phyloP scores from a whole-genome alignment of 2,113 vertebrate genomes.

The Aspiorhynchus laticeps region DNA sequence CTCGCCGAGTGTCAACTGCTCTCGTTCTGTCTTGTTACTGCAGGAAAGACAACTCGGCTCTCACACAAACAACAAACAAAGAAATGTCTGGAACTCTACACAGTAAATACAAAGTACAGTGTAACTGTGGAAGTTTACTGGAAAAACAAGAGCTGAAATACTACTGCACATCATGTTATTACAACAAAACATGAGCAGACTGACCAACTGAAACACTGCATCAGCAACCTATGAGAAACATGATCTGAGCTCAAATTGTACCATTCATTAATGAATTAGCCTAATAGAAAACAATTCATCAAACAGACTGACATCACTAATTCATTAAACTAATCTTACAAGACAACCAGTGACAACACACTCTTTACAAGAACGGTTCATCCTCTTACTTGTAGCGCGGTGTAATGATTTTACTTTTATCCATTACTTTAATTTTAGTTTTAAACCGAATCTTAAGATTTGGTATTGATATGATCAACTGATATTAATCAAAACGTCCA shows the following conservation, averaged over 20 bases:
- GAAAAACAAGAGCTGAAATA: background rate
- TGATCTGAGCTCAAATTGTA: background rate
- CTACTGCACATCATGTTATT: background rate
- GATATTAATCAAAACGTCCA: no score
- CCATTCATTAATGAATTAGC: background rate
- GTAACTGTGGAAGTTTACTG: background rate
- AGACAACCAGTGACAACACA: background rate
- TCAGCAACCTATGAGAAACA: background rate
- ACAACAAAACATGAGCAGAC: background rate
- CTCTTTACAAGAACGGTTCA: no score
- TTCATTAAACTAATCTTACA: background rate
- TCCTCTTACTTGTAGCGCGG: no score
- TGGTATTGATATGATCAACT: no score
- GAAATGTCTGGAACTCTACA: background rate
- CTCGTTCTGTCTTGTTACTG: background rate
- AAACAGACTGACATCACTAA: background rate
- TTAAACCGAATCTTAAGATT: no score
- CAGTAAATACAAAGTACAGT: no score
- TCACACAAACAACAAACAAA: background rate
- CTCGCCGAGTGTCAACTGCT: background rate
- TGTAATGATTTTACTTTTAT: no score
- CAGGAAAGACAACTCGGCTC: background rate
- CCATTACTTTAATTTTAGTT: no score
- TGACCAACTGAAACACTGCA: background rate
- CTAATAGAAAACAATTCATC: background rate